phyloP scores from a whole-genome alignment of 2,888 invertebrate species.

The Erynnis tages region DNA sequence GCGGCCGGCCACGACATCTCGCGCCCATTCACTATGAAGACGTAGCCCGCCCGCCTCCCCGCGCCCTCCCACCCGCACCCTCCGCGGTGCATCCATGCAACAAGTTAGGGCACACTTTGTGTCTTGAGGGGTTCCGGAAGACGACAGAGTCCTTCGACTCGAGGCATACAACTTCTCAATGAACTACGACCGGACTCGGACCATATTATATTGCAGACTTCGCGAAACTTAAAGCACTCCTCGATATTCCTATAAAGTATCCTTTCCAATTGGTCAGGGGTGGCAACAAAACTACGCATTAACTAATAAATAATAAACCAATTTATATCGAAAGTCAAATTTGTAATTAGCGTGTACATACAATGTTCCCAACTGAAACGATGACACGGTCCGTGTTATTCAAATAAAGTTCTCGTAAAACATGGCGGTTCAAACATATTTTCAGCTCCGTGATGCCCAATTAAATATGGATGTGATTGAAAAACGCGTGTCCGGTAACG shows the following conservation, averaged over 20 bases:
- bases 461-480: conserved; percentile 82
- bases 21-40: conserved; percentile 81
- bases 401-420: conserved; percentile 61
- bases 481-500: conserved; percentile 82
- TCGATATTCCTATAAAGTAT: not conserved
- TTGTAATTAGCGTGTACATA: conserved; percentile 20
- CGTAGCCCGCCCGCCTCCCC: conserved; percentile 43
- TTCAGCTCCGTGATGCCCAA: conserved; percentile 79
- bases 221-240: too few relatives aligned
- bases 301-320: conserved; percentile 1
- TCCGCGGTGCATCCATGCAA: conserved; percentile 77
- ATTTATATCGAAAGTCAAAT: conserved; percentile 11
- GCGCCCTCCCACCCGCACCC: conserved; percentile 51
- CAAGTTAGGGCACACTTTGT: conserved; percentile 72
- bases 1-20: conserved; percentile 77
- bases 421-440: conserved; percentile 73
- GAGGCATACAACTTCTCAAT: conserved; percentile 28
- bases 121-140: conserved; percentile 69
- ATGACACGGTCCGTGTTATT: conserved; percentile 22
- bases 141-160: conserved; percentile 39
- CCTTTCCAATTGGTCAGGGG: not conserved
- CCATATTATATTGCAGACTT: too few relatives aligned
- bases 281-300: not conserved
- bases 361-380: conserved; percentile 3
- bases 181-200: conserved; percentile 3